Percentiles rank a stretch among this genome's conserved stretches.
These are phyloP conservation scores for Brachypalpus laphriformis DNA, from an alignment of 2,888 invertebrate species.

Conservation along the genomic window DNA sequence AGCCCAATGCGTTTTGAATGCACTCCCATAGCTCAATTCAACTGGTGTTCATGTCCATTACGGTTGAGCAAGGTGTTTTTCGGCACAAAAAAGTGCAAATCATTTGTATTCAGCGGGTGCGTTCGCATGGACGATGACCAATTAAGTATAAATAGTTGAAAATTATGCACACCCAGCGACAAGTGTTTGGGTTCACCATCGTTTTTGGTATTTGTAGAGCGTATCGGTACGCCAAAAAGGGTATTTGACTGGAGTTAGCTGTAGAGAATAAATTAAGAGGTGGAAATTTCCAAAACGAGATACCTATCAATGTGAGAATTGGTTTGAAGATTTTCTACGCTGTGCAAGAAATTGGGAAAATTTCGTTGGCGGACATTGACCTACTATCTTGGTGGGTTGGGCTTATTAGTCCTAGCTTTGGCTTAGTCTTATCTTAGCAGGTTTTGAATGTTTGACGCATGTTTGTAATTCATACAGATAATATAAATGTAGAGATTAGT, in stretches of 20 bases:
- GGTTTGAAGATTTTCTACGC: not conserved
- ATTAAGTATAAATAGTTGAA: constrained; percentile 33
- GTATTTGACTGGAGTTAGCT: not conserved
- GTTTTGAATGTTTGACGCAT: not conserved
- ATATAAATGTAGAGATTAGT: not conserved
- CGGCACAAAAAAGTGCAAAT: constrained; percentile 5
- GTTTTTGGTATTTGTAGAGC: not conserved
- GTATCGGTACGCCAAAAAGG: not conserved
- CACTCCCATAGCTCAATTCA: not conserved
- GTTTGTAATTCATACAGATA: not conserved
- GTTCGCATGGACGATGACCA: constrained; percentile 5
- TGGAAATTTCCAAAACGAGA: constrained; percentile 1
- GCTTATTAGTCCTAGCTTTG: not conserved
- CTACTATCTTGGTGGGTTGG: not conserved
- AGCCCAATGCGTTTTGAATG: constrained; percentile 31
- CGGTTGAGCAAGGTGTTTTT: constrained; percentile 31
- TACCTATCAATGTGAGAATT: not conserved
- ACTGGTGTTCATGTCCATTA: not conserved
- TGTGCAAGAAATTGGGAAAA: not conserved
- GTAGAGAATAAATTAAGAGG: not conserved
- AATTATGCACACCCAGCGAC: not conserved
- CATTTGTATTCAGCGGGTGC: constrained; percentile 36
- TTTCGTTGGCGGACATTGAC: not conserved
- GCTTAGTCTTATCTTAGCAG: not conserved
- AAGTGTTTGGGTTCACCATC: not conserved